Evolutionary conservation across 2,888 invertebrate species (phyloP), one percentile per base, ranked within the genome.

Genomic region (Tenthredo scrophulariae): DNA sequence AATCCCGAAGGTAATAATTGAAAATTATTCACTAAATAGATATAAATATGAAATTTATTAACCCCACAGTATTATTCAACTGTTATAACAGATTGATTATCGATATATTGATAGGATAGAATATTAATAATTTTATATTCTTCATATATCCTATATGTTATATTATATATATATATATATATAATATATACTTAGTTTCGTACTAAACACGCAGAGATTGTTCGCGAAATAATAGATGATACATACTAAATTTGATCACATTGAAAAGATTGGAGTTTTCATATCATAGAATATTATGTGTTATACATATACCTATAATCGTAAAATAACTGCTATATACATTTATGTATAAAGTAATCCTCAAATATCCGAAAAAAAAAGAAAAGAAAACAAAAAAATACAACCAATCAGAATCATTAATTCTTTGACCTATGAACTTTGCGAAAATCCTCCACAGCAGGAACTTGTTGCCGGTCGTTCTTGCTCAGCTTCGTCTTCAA

Each of bases 401-500:
- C 54, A 54, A 54, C n/a, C 54, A 54, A 65, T 26, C 18, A 67
- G 33, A 67, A 67, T 67, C 29, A 33, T 67, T 65, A 5, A 29
- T 58, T 46, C 22, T n/a, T 67, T 15, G 43, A 86, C 86, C 88
- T 89, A 89, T 86, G 87, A 88, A 50, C 85, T 88, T 13, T 88
- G 86, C 5, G 88, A 87, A 70, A 89, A 89, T 70, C 91, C 90
- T 40, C 93, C 91, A 87, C 94, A 94, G 87, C 94, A 94, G 13
- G 93, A 93, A 88, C 92, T 92, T 87, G 92, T 93, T 40, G 89
- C 86, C 33, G 90, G 90, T 67, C 90, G 90, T 40, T 86, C 89
- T 46, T 90, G 87, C 83, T 92, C 92, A 2, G 91, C 90, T 33
- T 93, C 93, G 65, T 94, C 94, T 72, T 94, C 94, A 7, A 94